Conservation (phyloP, 2,113 vertebrate species). For the Sphaerodactylus townsendi region DNA sequence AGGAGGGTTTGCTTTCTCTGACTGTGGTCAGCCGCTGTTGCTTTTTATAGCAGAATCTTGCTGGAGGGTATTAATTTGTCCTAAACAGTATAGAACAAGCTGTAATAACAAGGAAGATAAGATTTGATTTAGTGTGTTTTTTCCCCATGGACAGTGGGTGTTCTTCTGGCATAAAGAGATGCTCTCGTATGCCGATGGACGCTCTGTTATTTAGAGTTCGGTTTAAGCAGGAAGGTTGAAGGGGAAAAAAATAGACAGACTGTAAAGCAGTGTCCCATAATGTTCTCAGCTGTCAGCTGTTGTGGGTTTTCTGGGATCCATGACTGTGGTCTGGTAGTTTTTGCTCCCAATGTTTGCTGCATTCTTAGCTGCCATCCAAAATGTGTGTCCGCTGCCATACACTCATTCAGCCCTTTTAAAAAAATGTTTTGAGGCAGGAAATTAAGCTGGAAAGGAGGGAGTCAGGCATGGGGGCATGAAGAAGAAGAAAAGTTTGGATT, state of each 20-base stretch:
- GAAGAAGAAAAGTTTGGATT: too few species aligned
- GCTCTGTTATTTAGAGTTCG: not conserved
- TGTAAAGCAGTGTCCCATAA: not conserved
- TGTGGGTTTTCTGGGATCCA: too few species aligned
- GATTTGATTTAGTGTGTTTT: constrained; percentile 15
- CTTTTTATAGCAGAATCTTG: constrained; percentile 34
- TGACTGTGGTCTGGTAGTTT: too few species aligned
- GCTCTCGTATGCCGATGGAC: not conserved
- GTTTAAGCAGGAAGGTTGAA: not conserved
- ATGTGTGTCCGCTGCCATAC: not conserved
- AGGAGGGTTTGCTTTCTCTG: constrained; percentile 29
- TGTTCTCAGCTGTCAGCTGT: not conserved
- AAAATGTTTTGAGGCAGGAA: too few species aligned
- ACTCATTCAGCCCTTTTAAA: too few species aligned
- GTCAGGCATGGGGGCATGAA: too few species aligned
- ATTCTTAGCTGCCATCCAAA: not conserved
- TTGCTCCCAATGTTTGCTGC: too few species aligned
- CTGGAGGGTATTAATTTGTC: constrained; percentile 40
- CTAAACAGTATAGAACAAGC: constrained; percentile 24
- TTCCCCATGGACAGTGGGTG: not conserved
- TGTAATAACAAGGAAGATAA: not conserved
- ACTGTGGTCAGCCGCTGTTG: not conserved
- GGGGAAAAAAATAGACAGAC: not conserved
- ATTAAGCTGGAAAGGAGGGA: too few species aligned
- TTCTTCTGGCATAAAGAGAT: not conserved